phyloP scores from a whole-genome alignment of 2,888 invertebrate genomes.

The Baronia brevicornis region DNA sequence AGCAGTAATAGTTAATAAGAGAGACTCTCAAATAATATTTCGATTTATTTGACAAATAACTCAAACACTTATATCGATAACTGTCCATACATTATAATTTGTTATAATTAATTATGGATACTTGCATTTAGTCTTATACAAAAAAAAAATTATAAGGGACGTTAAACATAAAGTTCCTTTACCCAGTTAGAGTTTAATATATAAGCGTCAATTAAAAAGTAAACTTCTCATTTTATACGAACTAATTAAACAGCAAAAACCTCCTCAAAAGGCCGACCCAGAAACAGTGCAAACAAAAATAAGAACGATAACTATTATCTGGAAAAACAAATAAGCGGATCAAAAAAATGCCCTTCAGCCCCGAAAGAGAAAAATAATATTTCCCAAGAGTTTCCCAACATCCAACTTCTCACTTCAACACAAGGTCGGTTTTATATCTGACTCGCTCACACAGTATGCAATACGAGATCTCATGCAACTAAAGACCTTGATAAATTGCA shows the following conservation, averaged over 20 bases:
- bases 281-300: slow-evolving; percentile 46
- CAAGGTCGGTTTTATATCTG: slow-evolving; percentile 48
- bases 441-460: slow-evolving; percentile 67
- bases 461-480: slow-evolving; percentile 71
- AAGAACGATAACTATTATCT: slow-evolving; percentile 33
- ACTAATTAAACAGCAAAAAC: slow-evolving; percentile 21
- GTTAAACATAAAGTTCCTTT: too few relatives aligned
- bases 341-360: slow-evolving; percentile 66
- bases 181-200: too few relatives aligned
- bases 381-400: slow-evolving; percentile 72
- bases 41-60: too few relatives aligned
- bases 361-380: slow-evolving; percentile 70
- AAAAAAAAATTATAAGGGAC: slow-evolving; percentile 24
- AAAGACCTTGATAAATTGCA: slow-evolving; percentile 71
- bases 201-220: too few relatives aligned
- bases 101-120: too few relatives aligned
- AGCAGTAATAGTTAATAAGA: too few relatives aligned
- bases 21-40: too few relatives aligned
- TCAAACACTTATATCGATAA: too few relatives aligned
- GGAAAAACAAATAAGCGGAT: slow-evolving; percentile 43
- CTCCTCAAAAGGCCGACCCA: slow-evolving; percentile 52
- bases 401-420: slow-evolving; percentile 51
- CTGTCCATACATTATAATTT: too few relatives aligned
- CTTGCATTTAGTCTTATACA: too few relatives aligned
- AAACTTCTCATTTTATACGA: too few relatives aligned